These are phyloP conservation scores for Abscondita cerata DNA, from an alignment of 2,888 invertebrate species.

Conservation along the genomic window DNA sequence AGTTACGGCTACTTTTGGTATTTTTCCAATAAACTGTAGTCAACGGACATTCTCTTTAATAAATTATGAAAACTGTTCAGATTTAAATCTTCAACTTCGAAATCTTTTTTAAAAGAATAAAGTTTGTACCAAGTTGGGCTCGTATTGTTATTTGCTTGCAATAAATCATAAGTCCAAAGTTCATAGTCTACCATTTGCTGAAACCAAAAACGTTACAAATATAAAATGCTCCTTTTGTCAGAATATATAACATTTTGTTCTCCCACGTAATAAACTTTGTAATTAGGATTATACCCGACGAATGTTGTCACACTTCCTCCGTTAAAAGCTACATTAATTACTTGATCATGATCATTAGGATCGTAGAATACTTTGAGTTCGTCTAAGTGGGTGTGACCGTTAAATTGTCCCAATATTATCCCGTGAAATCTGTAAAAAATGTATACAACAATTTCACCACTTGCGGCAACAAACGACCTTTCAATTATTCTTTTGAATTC, in stretches of 20 bases:
- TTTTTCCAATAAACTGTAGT: constrained; percentile 50
- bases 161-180: constrained; percentile 77
- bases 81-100: constrained; percentile 53
- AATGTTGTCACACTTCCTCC: constrained; percentile 57
- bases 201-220: too few species aligned
- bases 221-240: too few species aligned
- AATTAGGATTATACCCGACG: constrained; percentile 67
- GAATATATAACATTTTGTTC: constrained; percentile 46
- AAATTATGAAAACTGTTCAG: constrained; percentile 57
- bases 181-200: constrained; percentile 72
- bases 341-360: constrained; percentile 59
- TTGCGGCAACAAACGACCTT: too few species aligned
- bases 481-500: constrained; percentile 64
- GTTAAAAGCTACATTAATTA: constrained; percentile 79
- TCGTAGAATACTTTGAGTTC: constrained; percentile 77
- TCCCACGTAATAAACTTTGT: constrained; percentile 49
- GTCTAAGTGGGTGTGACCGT: constrained; percentile 83
- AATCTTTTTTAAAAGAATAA: constrained; percentile 75
- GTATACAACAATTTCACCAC: neutral
- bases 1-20: constrained; percentile 52
- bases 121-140: constrained; percentile 71
- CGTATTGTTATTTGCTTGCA: constrained; percentile 71
- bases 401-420: constrained; percentile 71
- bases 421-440: constrained; percentile 6
- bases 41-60: constrained; percentile 53